Evolutionary conservation across 2,888 invertebrate species (phyloP), one percentile per base, ranked within the genome.

Genomic region (Tipula lateralis): DNA sequence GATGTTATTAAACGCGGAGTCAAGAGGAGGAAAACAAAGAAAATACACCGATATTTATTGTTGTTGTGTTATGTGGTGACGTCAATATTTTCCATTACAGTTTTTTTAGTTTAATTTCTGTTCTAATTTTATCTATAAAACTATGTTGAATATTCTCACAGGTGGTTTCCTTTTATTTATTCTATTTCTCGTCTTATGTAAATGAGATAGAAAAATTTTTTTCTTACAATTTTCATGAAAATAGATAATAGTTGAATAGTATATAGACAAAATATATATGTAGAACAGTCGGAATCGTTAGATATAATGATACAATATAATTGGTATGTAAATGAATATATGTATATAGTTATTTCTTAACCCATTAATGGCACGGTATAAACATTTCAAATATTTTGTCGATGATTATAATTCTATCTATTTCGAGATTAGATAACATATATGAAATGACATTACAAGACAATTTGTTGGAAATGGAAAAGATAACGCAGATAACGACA

Each of bases 101-200:
- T 13, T 66, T 66, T 66, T 66, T 24, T 24, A 66, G 66, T 66
- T 66, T 66, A 19, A 66, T 66, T 66, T 44, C 24, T 66, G 66
- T 66, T 66, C 66, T 66, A 66, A 66, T 66, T 66, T 66, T 24
- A 66, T 66, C 66, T 12, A 66, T 12, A 66, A 66, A 66, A 66
- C 66, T 66, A 66, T 66, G 66, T 66, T 66, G 66, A 66, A 66
- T 66, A 9, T 66, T 24, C 66, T 66, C 66, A 66, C 66, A 66
- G 66, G 66, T 66, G 66, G 66, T 66, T 66, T 66, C 66, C 66
- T 66, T 66, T 66, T 66, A 24, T 9, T 24, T 24, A 24, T 24
- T 66, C 66, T 66, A 66, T 24, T 24, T 66, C 66, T 66, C 16
- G 44, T 44, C 44, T 44, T 44, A 44, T 66, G 24, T 66, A 19